Evolutionary conservation across 2,797 vertebrate species (phyloP), one percentile per base, ranked within the genome.

Genomic region (Tokudaia tokunoshimensis): DNA sequence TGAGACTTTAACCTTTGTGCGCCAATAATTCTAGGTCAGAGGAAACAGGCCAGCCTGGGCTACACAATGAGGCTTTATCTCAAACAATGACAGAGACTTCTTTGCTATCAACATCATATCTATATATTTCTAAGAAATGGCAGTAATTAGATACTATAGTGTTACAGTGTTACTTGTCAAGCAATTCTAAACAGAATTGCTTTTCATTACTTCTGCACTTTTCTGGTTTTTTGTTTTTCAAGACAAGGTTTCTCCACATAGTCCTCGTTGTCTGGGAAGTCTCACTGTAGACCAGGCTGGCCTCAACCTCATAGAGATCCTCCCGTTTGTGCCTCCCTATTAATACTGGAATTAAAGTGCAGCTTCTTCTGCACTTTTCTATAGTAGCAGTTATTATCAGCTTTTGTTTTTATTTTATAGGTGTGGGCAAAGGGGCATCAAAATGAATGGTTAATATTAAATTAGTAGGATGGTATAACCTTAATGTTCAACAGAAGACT

Each of bases 71-170:
- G 31, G 37, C 24, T 41, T 83, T 83, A 41, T 63, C 80, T 82
- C 37, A 29, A 82, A 26, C 34, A 83, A 83, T 29, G 34, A 72
- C 4, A 72, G 67, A 87, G 61, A 72, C 65, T 82, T 79, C 7
- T 97, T 87, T 96, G 95, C 70, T 86, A 57, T 95, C 87, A 97
- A 57, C 14, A 55, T 70, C 6, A 37, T n/a, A 75, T 83, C 34
- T 84, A 55, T 37, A 24, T n/a, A 79, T 9, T 63, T 50, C 67
- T 87, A 89, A 76, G 13, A 91, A 34, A 72, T 8, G 6, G 37
- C 81, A 72, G 89, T 50, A 91, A 72, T 47, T n/a, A 82, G 50
- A 5, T 59, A 26, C 10, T 82, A 63, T 41, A 29, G 72, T 8
- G 50, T 81, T 63, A 76, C 52, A 95, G 83, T 76, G 44, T 50